These are phyloP conservation scores for Mimachlamys varia DNA, from an alignment of 2,888 invertebrate genomes.

Conservation along the genomic window DNA sequence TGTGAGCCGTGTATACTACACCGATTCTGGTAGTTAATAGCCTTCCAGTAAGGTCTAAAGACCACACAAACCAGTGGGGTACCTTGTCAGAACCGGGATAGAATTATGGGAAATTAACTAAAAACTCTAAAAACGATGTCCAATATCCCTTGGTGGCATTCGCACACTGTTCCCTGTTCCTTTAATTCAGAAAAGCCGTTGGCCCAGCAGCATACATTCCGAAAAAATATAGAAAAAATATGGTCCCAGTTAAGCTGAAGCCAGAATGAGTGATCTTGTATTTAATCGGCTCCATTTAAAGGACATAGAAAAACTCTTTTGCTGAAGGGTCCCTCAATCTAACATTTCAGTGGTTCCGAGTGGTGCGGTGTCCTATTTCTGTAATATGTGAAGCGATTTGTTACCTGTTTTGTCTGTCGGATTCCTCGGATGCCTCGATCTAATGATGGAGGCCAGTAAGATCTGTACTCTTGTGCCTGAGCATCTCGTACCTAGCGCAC, in stretches of 20 bases:
- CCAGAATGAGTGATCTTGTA: not conserved
- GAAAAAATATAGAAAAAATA: slow-evolving; percentile 13
- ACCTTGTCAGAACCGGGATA: slow-evolving; percentile 28
- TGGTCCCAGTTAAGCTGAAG: not conserved
- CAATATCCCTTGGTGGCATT: not conserved
- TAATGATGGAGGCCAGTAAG: not conserved
- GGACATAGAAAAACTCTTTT: not conserved
- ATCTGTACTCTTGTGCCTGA: not conserved
- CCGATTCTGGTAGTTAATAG: slow-evolving; percentile 4
- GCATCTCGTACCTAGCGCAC: not conserved
- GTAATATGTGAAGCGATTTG: not conserved
- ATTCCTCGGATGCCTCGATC: not conserved
- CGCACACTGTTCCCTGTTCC: not conserved
- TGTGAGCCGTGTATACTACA: slow-evolving; percentile 1
- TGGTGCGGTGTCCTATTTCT: not conserved
- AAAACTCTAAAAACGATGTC: not conserved
- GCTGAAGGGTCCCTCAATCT: not conserved
- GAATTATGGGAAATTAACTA: slow-evolving; percentile 36
- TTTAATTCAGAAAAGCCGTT: slow-evolving; percentile 16
- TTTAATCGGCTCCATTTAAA: not conserved
- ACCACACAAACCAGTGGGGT: not conserved
- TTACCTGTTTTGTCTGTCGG: not conserved
- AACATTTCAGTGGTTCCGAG: not conserved
- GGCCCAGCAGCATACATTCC: slow-evolving; percentile 21
- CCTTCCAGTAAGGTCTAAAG: not conserved